Evolutionary conservation across 1,140 invertebrate genomes (phyloP).

Genomic region (Lasioglossum albipes): DNA sequence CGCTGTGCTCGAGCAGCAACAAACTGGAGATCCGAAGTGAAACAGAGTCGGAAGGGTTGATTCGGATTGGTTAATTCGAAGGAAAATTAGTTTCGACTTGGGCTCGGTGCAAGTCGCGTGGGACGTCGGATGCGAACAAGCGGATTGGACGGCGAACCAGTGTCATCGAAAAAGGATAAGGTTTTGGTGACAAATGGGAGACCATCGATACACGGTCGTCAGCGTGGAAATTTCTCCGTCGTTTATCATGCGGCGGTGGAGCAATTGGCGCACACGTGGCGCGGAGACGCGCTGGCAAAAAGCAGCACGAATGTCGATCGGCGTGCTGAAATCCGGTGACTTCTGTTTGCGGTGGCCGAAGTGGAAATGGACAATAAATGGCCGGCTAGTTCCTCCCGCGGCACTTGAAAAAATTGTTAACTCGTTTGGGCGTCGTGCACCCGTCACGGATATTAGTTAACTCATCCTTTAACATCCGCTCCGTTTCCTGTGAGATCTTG

Average conservation of each 20-base stretch:
- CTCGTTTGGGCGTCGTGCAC: background rate
- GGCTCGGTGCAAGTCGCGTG: constrained; percentile 5
- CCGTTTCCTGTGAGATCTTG: too few species aligned
- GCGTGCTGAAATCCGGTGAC: constrained; percentile 8
- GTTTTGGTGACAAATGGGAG: constrained; percentile 39
- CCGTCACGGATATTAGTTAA: background rate
- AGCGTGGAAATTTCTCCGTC: constrained; percentile 41
- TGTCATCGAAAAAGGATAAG: constrained; percentile 44
- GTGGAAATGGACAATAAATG: background rate
- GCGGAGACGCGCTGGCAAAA: constrained; percentile 31
- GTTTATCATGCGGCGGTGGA: constrained; percentile 42
- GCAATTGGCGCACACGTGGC: constrained; percentile 43
- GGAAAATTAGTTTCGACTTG: background rate
- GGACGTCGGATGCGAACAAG: background rate
- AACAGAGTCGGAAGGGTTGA: too few species aligned
- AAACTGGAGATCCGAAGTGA: too few species aligned
- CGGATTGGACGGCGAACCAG: constrained; percentile 20
- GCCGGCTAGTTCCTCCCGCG: background rate
- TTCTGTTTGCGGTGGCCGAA: background rate
- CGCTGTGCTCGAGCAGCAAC: too few species aligned
- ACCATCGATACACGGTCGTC: constrained; percentile 39
- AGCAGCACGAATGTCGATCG: background rate
- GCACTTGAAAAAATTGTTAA: background rate
- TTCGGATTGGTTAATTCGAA: background rate
- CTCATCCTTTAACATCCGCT: too few species aligned